Evolutionary conservation across 2,888 invertebrate genomes (phyloP).

Genomic region (Tuberolachnus salignus): DNA sequence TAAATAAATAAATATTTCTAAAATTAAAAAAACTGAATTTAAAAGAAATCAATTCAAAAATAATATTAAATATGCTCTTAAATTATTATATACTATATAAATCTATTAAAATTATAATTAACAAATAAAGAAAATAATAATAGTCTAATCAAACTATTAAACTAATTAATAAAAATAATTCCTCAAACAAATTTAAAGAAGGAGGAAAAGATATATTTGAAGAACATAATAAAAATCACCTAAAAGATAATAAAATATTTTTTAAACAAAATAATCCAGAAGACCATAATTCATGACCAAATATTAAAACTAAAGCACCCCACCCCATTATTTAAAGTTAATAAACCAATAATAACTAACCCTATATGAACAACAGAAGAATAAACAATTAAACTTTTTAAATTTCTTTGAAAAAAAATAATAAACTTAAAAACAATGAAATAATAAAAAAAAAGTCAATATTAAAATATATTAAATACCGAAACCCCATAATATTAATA

Average conservation of each 20-base stretch:
- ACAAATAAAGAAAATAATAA: constrained; percentile 3
- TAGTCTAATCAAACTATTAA: constrained; percentile 26
- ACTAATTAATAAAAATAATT: constrained; percentile 20
- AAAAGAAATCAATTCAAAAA: constrained; percentile 29
- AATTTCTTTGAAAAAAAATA: constrained; percentile 25
- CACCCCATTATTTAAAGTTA: constrained; percentile 12
- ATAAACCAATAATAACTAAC: constrained; percentile 23
- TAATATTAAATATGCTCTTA: constrained; percentile 27
- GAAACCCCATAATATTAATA: constrained; percentile 24
- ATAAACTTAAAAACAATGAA: background rate
- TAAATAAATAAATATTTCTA: constrained; percentile 34
- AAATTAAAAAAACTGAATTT: constrained; percentile 33
- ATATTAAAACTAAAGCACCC: constrained; percentile 33
- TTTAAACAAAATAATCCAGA: constrained; percentile 40
- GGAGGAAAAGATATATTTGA: constrained; percentile 44
- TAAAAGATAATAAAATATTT: constrained; percentile 34
- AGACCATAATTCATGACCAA: constrained; percentile 34
- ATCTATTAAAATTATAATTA: constrained; percentile 21
- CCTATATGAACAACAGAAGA: constrained; percentile 32
- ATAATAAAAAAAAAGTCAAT: background rate
- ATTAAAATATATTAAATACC: constrained; percentile 4
- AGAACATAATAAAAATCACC: constrained; percentile 38
- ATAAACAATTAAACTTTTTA: constrained; percentile 37
- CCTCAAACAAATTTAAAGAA: constrained; percentile 40
- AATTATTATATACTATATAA: constrained; percentile 32